phyloP scores from a whole-genome alignment of 2,797 vertebrate species.

The Dryobates pubescens region DNA sequence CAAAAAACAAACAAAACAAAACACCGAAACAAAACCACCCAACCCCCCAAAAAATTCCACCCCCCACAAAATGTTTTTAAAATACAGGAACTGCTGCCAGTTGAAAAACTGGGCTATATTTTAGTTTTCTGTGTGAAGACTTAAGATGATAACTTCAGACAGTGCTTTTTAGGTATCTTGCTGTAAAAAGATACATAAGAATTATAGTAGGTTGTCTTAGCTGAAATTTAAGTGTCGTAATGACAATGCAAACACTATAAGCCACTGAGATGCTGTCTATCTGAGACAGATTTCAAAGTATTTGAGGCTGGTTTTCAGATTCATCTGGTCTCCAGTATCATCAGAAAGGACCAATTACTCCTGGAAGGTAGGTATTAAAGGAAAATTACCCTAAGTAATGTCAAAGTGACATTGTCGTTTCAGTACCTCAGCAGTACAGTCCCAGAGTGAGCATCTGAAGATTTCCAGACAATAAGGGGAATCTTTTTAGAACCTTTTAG shows the following conservation, averaged over 20 bases:
- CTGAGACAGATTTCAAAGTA: not conserved
- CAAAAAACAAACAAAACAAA: not conserved
- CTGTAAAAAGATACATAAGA: not conserved
- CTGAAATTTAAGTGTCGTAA: not conserved
- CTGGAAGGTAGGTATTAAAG: not conserved
- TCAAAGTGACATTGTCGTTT: not conserved
- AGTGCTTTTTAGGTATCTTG: not conserved
- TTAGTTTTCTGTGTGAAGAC: not conserved
- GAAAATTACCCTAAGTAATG: not conserved
- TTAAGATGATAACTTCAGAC: not conserved
- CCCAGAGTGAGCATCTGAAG: not conserved
- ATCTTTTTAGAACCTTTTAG: conserved; percentile 11
- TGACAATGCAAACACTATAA: not conserved
- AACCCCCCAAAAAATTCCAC: no score
- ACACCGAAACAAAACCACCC: no score
- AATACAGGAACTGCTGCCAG: not conserved
- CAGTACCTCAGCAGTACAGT: conserved; percentile 11
- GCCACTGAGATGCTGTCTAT: not conserved
- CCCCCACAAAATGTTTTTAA: not conserved
- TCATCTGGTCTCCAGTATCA: not conserved
- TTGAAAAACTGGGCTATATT: not conserved
- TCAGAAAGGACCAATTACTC: not conserved
- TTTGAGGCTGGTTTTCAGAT: not conserved
- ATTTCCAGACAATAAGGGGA: conserved; percentile 12
- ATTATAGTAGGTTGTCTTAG: not conserved